Evolutionary conservation across 2,888 invertebrate genomes (phyloP).

Genomic region (Diachrysia chrysitis): DNA sequence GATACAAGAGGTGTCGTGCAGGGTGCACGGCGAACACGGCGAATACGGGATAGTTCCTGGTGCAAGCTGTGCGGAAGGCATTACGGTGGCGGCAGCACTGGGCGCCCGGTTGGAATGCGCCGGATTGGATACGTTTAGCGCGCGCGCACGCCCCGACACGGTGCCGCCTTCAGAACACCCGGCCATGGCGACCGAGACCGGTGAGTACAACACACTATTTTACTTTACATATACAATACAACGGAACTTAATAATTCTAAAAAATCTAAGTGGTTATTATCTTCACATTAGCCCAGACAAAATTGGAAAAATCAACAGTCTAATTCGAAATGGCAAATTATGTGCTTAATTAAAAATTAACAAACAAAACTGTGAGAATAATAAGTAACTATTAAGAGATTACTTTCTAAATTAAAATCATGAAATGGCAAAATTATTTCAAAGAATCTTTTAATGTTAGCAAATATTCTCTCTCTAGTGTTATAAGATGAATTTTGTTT

Average conservation of each 20-base stretch:
- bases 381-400: no score
- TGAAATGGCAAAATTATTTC: no score
- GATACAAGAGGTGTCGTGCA: constrained; percentile 41
- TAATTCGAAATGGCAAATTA: background rate
- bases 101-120: constrained; percentile 86
- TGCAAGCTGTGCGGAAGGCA: constrained; percentile 72
- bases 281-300: constrained; percentile 5
- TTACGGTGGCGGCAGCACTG: constrained; percentile 83
- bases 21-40: constrained; percentile 45
- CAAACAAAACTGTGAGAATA: no score
- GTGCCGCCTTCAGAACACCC: constrained; percentile 88
- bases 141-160: constrained; percentile 84
- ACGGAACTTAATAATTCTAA: background rate
- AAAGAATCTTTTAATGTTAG: no score
- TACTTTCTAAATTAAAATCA: no score
- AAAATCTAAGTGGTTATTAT: background rate
- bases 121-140: constrained; percentile 85
- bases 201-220: constrained; percentile 70
- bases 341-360: background rate
- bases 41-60: constrained; percentile 56
- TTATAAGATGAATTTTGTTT: no score
- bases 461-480: no score
- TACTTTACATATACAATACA: constrained; percentile 9
- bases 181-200: constrained; percentile 88
- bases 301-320: background rate